These are phyloP conservation scores for Pocillopora damicornis DNA, from an alignment of 64 coral and sea anemone genomes.

Conservation along the genomic window DNA sequence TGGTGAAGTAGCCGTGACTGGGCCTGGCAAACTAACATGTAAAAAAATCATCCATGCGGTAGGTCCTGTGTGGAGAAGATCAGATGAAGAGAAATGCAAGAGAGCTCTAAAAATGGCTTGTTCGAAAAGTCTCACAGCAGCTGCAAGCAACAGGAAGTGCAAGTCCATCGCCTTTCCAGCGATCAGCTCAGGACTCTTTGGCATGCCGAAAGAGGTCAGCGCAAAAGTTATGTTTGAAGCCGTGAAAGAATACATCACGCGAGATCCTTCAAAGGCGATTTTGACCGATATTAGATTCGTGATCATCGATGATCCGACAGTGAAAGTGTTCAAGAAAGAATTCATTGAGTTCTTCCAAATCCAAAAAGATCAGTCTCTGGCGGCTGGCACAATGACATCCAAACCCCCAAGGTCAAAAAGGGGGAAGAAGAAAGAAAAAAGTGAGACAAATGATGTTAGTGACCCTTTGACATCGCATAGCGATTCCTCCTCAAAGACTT, in stretches of 20 bases:
- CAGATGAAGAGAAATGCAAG: background rate
- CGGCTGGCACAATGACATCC: background rate
- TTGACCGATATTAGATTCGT: background rate
- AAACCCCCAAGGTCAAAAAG: background rate
- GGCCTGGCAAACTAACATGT: slow-evolving; percentile 44
- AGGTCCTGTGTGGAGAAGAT: slow-evolving; percentile 31
- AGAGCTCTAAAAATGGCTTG: background rate
- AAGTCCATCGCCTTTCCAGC: slow-evolving; percentile 63
- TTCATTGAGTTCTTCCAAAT: background rate
- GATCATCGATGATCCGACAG: background rate
- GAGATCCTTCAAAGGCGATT: background rate
- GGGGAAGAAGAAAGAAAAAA: background rate
- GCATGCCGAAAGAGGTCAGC: slow-evolving; percentile 49
- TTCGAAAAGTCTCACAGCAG: background rate
- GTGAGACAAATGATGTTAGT: background rate
- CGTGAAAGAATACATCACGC: background rate
- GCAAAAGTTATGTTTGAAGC: slow-evolving; percentile 55
- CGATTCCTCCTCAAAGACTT: background rate
- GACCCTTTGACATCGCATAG: background rate
- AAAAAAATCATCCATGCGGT: slow-evolving; percentile 67
- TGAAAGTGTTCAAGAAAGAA: background rate
- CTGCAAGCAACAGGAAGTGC: background rate
- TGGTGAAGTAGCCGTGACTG: slow-evolving; percentile 36
- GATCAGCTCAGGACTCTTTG: slow-evolving; percentile 59
- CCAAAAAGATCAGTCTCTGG: background rate